Evolutionary conservation across 2,797 vertebrate species (phyloP), one percentile per base, ranked within the genome.

Genomic region (Mycteria americana): DNA sequence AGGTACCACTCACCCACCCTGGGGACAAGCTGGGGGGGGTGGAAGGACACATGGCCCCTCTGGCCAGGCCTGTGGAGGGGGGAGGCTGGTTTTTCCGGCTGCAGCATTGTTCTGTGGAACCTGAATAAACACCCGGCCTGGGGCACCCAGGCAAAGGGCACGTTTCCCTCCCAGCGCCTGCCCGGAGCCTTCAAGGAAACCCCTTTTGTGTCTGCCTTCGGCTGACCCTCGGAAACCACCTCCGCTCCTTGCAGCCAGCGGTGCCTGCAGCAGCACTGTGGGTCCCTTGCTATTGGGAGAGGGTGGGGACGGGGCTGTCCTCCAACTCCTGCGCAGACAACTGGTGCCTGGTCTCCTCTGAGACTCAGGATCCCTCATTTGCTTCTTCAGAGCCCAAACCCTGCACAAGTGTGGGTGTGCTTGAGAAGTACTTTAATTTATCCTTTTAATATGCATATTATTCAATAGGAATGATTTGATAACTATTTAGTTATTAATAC

Each of bases 71-170:
- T 39, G 11, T 37, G 50, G 50, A 35, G 27, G 30, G 15, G n/a
- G n/a, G n/a, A 67, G 68, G 69, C 37, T 4, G 5, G 14, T 86
- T 94, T 89, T 97, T 95, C 92, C 4, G 0, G 74, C 87, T 56
- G 31, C 4, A 4, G 35, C 64, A 92, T 92, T 95, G 95, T 93
- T 95, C 92, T 85, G 22, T 8, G 41, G 78, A 77, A 91, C 37
- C 89, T 95, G 95, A 97, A 97, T 77, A 96, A 97, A 96, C 92
- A 94, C 27, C 14, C 18, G 2, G 30, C 27, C 33, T 0, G 2
- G 35, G 5, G 54, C 89, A 94, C 82, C 79, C 76, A 63, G 50
- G 73, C 13, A 11, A 84, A 83, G 89, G 76, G 45, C 68, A 78
- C 0, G 0, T 41, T 92, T 91, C 54, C 53, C 76, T 92, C 31